A percentile compares a stretch with the other conserved stretches of the same genome.
phyloP scores from a whole-genome alignment of 2,888 invertebrate genomes.

The Priocnemis perturbator region DNA sequence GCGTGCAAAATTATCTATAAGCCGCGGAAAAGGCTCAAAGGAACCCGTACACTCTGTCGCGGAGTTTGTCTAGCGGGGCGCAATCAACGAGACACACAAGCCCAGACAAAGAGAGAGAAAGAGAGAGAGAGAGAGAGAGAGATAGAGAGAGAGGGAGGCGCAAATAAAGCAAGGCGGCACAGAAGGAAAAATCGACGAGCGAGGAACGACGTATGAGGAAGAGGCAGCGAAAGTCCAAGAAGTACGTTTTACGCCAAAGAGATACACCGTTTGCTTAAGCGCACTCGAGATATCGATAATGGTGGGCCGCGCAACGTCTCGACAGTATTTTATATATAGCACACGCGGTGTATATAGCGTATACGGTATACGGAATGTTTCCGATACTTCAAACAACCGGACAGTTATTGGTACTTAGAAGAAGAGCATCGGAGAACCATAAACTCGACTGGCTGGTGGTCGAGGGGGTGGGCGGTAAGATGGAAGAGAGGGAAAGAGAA shows the following conservation, averaged over 20 bases:
- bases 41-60: not conserved
- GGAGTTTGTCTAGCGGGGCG: too few relatives aligned
- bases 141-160: too few relatives aligned
- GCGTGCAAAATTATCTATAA: conserved; percentile 41
- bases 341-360: not conserved
- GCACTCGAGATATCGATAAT: conserved; percentile 51
- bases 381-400: conserved; percentile 50
- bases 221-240: not conserved
- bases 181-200: not conserved
- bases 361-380: conserved; percentile 35
- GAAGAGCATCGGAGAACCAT: conserved; percentile 54
- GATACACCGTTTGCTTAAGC: conserved; percentile 51
- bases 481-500: conserved; percentile 3
- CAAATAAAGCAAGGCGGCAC: not conserved
- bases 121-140: too few relatives aligned
- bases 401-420: conserved; percentile 62
- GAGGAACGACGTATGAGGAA: conserved; percentile 4
- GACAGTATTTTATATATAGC: conserved; percentile 16
- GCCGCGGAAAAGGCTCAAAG: conserved; percentile 26
- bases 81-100: too few relatives aligned
- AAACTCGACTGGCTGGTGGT: conserved; percentile 41
- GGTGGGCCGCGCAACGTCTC: conserved; percentile 17
- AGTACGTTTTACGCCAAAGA: conserved; percentile 10
- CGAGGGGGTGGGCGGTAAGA: not conserved
- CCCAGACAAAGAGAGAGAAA: conserved; percentile 9